phyloP scores from a whole-genome alignment of 2,888 invertebrate genomes.

The Brenthis hecate region DNA sequence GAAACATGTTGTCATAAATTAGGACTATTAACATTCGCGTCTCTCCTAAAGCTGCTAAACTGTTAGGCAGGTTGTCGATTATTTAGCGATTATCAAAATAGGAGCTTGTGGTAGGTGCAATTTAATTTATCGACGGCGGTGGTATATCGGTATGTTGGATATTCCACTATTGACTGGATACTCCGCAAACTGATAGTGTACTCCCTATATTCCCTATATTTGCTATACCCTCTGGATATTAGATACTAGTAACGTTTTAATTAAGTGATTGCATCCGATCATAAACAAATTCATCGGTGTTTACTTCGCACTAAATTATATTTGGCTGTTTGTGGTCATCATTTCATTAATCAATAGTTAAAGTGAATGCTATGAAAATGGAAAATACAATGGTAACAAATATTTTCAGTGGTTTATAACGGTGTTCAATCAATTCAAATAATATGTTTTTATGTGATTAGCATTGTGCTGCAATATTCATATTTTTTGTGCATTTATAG shows the following conservation, averaged over 20 bases:
- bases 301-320: constrained; percentile 35
- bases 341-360: constrained; percentile 27
- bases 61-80: constrained; percentile 54
- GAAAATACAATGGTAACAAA: constrained; percentile 6
- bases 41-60: constrained; percentile 45
- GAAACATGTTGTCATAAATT: constrained; percentile 49
- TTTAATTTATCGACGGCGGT: constrained; percentile 64
- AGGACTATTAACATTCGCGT: constrained; percentile 52
- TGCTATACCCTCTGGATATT: constrained; percentile 53
- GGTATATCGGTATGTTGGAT: constrained; percentile 27
- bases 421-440: background rate
- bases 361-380: constrained; percentile 10
- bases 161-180: constrained; percentile 31
- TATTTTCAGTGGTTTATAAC: constrained; percentile 22
- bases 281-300: constrained; percentile 38
- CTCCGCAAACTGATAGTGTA: constrained; percentile 31
- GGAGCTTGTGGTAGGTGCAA: constrained; percentile 56
- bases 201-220: constrained; percentile 50
- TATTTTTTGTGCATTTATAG: too few relatives aligned
- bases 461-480: too few relatives aligned
- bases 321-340: constrained; percentile 28
- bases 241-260: constrained; percentile 55
- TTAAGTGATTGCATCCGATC: constrained; percentile 46
- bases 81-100: constrained; percentile 69
- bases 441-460: background rate